These are phyloP conservation scores for Solenopsis fugax DNA, from an alignment of 1,140 invertebrate genomes.

Conservation along the genomic window DNA sequence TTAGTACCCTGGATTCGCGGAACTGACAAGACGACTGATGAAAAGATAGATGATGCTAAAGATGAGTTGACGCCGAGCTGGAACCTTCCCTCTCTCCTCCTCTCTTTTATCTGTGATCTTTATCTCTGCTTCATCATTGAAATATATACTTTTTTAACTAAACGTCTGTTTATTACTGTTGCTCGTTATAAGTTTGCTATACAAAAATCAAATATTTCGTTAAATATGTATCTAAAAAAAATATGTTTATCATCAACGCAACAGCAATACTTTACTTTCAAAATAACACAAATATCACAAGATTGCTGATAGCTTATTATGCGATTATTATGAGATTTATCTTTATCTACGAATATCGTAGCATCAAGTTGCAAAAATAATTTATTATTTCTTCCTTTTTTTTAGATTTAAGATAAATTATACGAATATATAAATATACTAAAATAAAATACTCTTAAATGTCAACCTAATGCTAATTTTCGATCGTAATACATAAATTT, in stretches of 20 bases:
- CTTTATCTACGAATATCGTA: background rate
- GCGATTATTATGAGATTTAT: background rate
- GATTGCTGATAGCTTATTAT: background rate
- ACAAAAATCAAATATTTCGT: background rate
- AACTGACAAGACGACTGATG: no score
- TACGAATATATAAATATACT: background rate
- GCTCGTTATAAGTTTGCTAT: background rate
- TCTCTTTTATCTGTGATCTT: no score
- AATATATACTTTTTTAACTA: no score
- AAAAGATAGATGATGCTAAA: no score
- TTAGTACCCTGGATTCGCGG: no score
- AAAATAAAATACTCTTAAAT: background rate
- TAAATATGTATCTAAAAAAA: background rate
- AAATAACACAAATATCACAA: slow-evolving; percentile 22
- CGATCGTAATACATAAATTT: background rate
- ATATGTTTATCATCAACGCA: background rate
- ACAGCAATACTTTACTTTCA: background rate
- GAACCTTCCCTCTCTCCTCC: no score
- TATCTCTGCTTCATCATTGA: no score
- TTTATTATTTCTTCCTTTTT: background rate
- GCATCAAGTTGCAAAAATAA: background rate
- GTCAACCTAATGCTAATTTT: background rate
- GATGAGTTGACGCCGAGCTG: no score
- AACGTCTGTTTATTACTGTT: no score
- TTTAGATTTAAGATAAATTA: background rate